phyloP scores from a whole-genome alignment of 2,888 invertebrate species.

The Tholera decimalis region DNA sequence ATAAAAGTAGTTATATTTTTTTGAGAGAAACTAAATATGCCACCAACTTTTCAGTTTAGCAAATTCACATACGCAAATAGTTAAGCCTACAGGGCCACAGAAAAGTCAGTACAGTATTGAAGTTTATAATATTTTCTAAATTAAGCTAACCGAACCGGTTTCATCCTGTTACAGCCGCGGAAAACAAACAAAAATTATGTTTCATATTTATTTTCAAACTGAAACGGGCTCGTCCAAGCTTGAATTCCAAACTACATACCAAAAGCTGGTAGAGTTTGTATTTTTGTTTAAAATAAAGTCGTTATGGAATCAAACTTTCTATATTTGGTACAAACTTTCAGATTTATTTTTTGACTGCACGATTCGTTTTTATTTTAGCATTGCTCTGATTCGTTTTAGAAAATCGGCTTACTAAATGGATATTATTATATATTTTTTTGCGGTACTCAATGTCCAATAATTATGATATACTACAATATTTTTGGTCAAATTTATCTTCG shows the following conservation, averaged over 20 bases:
- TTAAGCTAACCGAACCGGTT: constrained; percentile 3
- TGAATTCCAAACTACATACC: constrained; percentile 52
- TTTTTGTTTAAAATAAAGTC: constrained; percentile 45
- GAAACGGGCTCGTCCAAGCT: constrained; percentile 30
- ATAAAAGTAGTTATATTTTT: too few species aligned
- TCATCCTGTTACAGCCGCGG: constrained; percentile 4
- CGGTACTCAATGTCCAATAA: too few species aligned
- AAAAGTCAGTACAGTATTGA: not conserved
- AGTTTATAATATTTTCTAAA: constrained; percentile 16
- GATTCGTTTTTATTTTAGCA: not conserved
- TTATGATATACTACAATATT: too few species aligned
- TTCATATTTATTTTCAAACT: constrained; percentile 41
- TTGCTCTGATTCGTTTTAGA: too few species aligned
- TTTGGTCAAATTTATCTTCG: too few species aligned
- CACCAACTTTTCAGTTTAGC: not conserved
- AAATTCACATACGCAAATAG: not conserved
- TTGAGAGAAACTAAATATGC: too few species aligned
- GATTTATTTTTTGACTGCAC: constrained; percentile 1
- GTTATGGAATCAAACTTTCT: constrained; percentile 31
- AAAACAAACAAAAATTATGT: constrained; percentile 38
- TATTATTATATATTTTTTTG: too few species aligned
- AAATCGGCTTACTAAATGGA: too few species aligned
- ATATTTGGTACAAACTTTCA: constrained; percentile 28
- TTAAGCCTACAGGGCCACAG: not conserved
- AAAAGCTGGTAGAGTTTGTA: constrained; percentile 31